Conservation (phyloP, 1,140 invertebrate genomes). For the Pectinophora gossypiella region DNA sequence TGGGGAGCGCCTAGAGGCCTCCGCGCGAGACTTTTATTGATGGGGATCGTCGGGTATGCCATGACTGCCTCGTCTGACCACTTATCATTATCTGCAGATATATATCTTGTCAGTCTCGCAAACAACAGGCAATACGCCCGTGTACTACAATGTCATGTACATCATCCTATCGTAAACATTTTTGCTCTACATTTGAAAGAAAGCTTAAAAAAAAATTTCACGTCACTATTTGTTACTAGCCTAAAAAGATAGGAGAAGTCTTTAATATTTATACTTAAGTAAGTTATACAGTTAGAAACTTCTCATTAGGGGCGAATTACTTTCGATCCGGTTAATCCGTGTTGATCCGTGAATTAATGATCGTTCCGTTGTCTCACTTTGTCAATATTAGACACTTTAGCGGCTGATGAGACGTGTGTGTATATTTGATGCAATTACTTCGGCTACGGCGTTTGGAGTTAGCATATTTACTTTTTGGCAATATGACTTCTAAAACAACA, state of each 20-base stretch:
- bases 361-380: background rate
- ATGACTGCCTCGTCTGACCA: background rate
- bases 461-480: constrained; percentile 8
- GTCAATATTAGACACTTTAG: background rate
- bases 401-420: background rate
- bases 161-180: too few relatives aligned
- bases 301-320: constrained; percentile 1
- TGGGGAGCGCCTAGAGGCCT: background rate
- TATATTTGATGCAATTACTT: background rate
- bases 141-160: too few relatives aligned
- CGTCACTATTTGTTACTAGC: too few relatives aligned
- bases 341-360: background rate
- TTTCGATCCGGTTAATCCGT: background rate
- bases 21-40: constrained; percentile 2
- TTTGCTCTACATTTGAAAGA: too few relatives aligned
- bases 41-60: background rate
- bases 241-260: too few relatives aligned
- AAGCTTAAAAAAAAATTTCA: too few relatives aligned
- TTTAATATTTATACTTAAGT: too few relatives aligned
- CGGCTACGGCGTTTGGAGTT: background rate
- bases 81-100: background rate
- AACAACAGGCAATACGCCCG: too few relatives aligned
- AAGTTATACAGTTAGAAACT: background rate
- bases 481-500: constrained; percentile 25
- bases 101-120: too few relatives aligned